These are phyloP conservation scores for Sylvia atricapilla DNA, from an alignment of 2,113 vertebrate genomes.

Conservation along the genomic window DNA sequence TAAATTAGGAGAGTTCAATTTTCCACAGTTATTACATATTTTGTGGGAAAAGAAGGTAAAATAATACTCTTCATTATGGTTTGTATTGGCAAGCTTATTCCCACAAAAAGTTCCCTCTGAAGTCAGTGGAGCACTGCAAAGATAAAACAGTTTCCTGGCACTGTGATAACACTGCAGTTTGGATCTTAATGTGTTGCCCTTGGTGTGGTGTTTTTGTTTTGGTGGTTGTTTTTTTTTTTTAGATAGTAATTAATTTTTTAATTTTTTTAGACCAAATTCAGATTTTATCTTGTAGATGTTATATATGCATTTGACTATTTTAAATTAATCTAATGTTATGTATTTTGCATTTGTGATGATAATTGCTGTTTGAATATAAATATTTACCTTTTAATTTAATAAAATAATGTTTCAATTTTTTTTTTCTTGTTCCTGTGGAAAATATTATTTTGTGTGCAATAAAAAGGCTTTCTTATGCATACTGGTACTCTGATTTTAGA, in stretches of 20 bases:
- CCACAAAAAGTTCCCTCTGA: neutral
- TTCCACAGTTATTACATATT: neutral
- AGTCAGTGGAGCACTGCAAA: neutral
- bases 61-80: neutral
- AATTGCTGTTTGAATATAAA: neutral
- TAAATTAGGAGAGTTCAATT: constrained; percentile 4
- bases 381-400: neutral
- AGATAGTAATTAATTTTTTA: neutral
- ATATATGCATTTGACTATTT: constrained; percentile 15
- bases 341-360: neutral
- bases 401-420: neutral
- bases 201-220: neutral
- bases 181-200: neutral
- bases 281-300: neutral
- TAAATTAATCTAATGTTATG: neutral
- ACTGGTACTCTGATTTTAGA: neutral
- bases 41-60: neutral
- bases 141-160: neutral
- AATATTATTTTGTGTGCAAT: constrained; percentile 7
- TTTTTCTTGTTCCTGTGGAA: neutral
- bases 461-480: neutral
- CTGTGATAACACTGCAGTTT: neutral
- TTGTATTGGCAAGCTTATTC: neutral
- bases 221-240: neutral
- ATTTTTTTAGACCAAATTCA: neutral